phyloP scores from a whole-genome alignment of 2,888 invertebrate genomes.

The Cactoblastis cactorum region DNA sequence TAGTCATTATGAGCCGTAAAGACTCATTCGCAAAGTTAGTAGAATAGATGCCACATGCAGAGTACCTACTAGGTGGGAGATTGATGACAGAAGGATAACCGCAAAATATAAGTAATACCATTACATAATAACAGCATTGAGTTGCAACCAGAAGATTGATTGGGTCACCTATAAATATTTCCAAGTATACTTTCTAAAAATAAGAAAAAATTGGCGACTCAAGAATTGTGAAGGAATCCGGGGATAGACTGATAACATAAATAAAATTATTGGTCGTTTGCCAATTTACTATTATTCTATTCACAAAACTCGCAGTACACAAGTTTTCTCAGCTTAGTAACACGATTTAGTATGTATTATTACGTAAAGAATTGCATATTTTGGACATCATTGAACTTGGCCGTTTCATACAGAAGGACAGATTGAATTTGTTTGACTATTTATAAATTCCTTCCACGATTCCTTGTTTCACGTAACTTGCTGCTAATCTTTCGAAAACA shows the following conservation, averaged over 20 bases:
- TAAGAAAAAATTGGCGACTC: conserved; percentile 3
- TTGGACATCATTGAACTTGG: conserved; percentile 54
- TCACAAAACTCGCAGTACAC: conserved; percentile 29
- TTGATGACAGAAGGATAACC: conserved; percentile 2
- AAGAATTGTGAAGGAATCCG: conserved; percentile 1
- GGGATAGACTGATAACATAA: conserved; percentile 3
- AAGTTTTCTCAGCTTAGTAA: conserved; percentile 15
- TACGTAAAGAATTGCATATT: conserved; percentile 45
- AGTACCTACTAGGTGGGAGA: conserved; percentile 1
- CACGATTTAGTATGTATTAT: conserved; percentile 28
- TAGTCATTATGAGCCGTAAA: not conserved
- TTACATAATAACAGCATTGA: conserved; percentile 6
- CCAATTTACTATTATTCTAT: conserved; percentile 41
- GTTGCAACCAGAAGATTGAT: conserved; percentile 2
- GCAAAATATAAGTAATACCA: not conserved
- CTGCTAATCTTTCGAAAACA: too few species aligned
- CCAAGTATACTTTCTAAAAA: not conserved
- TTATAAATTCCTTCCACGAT: too few species aligned
- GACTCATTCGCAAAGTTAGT: not conserved
- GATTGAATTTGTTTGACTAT: not conserved
- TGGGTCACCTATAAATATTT: not conserved
- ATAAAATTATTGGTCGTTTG: conserved; percentile 36
- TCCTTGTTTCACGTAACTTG: too few species aligned
- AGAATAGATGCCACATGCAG: not conserved
- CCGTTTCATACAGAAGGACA: conserved; percentile 33